Conservation (phyloP, 2,797 vertebrate species). For the Sebastes oblongus region DNA sequence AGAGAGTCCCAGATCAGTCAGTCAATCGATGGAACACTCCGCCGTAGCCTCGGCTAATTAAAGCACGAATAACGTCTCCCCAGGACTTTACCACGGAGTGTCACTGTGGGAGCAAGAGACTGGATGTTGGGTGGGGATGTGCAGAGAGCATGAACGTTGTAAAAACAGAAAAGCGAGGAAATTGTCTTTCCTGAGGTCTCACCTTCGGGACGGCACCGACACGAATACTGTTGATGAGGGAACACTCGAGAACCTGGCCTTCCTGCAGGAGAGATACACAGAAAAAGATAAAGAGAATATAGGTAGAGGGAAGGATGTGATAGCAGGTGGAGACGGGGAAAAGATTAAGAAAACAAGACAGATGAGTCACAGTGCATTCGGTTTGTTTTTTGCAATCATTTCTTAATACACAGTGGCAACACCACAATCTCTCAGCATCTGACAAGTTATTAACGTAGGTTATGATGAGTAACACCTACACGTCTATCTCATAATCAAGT, state of each 20-base stretch:
- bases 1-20: slow-evolving; percentile 20
- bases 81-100: not conserved
- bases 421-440: not conserved
- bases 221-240: slow-evolving; percentile 97
- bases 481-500: not conserved
- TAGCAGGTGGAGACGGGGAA: not conserved
- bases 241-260: slow-evolving; percentile 97
- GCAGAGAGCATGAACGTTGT: not conserved
- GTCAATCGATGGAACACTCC: not conserved
- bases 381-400: not conserved
- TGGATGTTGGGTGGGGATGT: not conserved
- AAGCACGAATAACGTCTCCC: slow-evolving; percentile 15
- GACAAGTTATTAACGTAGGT: not conserved
- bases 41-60: slow-evolving; percentile 23
- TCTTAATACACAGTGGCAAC: not conserved
- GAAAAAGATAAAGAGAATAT: slow-evolving; percentile 1
- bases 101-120: not conserved
- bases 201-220: slow-evolving; percentile 92
- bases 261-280: slow-evolving; percentile 82
- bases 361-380: not conserved
- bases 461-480: not conserved
- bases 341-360: not conserved
- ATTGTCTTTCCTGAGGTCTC: slow-evolving; percentile 59
- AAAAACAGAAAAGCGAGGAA: slow-evolving; percentile 23
- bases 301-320: not conserved